Evolutionary conservation across 2,113 vertebrate species (phyloP), one percentile per base, ranked within the genome.

Genomic region (Monarcha castaneiventris): DNA sequence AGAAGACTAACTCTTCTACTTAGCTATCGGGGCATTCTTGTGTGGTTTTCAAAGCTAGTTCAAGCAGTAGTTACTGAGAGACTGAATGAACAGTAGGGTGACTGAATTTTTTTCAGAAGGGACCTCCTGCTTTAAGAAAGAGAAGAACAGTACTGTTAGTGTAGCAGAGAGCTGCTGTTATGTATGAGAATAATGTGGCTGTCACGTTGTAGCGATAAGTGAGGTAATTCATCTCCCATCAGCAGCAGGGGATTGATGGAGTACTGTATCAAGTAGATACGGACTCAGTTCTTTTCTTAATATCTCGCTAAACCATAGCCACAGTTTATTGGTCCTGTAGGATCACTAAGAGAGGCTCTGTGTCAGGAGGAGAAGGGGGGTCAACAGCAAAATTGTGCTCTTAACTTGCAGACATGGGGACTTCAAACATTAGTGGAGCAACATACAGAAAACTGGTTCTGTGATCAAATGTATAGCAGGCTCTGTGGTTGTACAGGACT

Each of bases 181-280:
- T 10, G 16, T 49, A 2, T 0, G 3, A 49, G 62, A 66, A 14
- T 49, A 56, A 41, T 1, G 56, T 43, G 23, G 44, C 49, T 35
- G 51, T 67, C 17, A 3, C 11, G 5, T 51, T 0, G 0, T 19
- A 23, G 58, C 3, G 9, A 7, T 29, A 74, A 59, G 30, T 44
- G 37, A n/a, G 35, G 46, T 27, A 49, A 33, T 68, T 85, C 11
- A 7, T 48, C 43, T 90, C 48, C 59, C 5, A 1, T 55, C 56
- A 74, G 55, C 55, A 43, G 63, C 43, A 52, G 64, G 39, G 21
- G 78, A 43, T 29, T 62, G 55, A 19, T 33, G 25, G 29, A 25
- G 35, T 33, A 3, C 46, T 35, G 2, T 37, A 7, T n/a, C 27
- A n/a, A 43, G 29, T 10, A 78, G 66, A 10, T 72, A 4, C 0